phyloP scores from a whole-genome alignment of 92 coral and sea anemone species.

The Umimayanthus kanabou region DNA sequence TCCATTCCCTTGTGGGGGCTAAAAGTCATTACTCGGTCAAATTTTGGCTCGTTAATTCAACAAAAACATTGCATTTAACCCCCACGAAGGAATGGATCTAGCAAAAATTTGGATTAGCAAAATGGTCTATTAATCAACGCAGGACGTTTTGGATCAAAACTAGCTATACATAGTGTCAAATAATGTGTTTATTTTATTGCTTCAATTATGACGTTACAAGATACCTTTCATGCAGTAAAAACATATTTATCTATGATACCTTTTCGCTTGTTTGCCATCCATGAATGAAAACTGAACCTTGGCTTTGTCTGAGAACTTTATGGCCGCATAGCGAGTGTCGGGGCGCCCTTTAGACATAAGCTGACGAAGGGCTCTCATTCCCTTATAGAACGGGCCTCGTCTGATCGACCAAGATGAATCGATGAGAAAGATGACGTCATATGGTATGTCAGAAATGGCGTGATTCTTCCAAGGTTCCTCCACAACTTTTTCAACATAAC shows the following conservation, averaged over 20 bases:
- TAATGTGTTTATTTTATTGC: too few species aligned
- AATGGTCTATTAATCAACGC: too few species aligned
- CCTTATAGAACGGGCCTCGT: constrained; percentile 40
- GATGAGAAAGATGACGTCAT: constrained; percentile 61
- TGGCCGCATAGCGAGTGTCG: constrained; percentile 57
- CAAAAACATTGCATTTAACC: too few species aligned
- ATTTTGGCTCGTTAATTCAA: too few species aligned
- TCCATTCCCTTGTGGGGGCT: too few species aligned
- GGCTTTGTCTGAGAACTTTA: constrained; percentile 57
- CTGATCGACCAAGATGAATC: constrained; percentile 66
- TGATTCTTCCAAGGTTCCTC: neutral
- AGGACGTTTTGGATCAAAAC: too few species aligned
- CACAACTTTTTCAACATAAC: constrained; percentile 25
- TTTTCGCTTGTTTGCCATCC: constrained; percentile 31
- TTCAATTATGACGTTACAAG: neutral
- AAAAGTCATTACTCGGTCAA: too few species aligned
- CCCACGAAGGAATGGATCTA: too few species aligned
- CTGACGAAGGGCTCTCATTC: constrained; percentile 47
- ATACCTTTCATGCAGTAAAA: neutral
- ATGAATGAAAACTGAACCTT: constrained; percentile 49
- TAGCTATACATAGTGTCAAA: too few species aligned
- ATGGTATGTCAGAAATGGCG: constrained; percentile 21
- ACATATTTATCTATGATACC: neutral
- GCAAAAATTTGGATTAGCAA: too few species aligned
- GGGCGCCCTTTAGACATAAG: constrained; percentile 43